Base-by-base conservation (phyloP, 2,797 vertebrate genomes). In the Hybognathus amarus region DNA sequence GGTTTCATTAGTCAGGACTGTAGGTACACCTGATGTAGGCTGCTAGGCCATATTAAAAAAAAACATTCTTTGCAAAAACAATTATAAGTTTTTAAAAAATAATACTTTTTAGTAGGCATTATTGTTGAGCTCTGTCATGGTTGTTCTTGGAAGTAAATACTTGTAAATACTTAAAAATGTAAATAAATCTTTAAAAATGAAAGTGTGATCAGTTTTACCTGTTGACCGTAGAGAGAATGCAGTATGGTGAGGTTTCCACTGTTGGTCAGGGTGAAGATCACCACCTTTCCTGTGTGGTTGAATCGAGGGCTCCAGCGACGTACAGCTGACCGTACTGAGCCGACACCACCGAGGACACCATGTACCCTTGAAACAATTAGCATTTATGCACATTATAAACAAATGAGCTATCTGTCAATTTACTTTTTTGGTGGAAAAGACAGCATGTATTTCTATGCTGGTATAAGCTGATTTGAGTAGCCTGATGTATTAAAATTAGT, bases 251-350 rank as follows among this genome's bases (percentile, higher is more conserved):
- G 95, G 89, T 95, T 96, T 6, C 96, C 93, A 8, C 90, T 94
- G 91, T 94, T 95, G 90, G 93, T 95, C 94, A 99, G 96, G 40
- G 92, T 97, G 92, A 99, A 99, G 40, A 98, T 83, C 80, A 99
- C 96, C 71, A 97, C 97, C 79, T 99, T 99, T 47, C 98, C 98
- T 0, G 97, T 99, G 92, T 99, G 98, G 94, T 99, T 99, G 93
- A 98, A 99, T 20, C 98, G 93, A 6, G 98, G 0, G 98, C 98
- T 89, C 98, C 98, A 0, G 97, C 95, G 0, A 98, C 93, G 0
- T 98, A 98, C 47, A 98, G 90, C 74, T 95, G 93, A 56, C 91
- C 89, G 0, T 89, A 94, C 1, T 90, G 78, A 18, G 94, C 92
- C 3, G 95, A 95, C 13, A 96, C 66, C 11, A 99, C 91, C 0